Base-by-base conservation (phyloP, 2,888 invertebrate genomes). In the Colostygia pectinataria region DNA sequence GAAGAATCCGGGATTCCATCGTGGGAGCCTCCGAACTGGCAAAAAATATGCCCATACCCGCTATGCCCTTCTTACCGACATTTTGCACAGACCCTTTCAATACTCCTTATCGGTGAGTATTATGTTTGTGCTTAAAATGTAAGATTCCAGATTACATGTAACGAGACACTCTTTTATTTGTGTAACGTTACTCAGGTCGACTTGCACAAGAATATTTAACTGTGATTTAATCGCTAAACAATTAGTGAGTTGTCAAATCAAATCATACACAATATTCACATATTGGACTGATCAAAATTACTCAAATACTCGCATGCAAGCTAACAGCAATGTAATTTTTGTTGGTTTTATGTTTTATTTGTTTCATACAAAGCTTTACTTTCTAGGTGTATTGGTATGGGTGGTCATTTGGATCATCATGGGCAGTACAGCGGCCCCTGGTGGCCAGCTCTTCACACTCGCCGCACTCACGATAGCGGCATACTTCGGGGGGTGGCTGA, bases 41-140 rank as follows among this genome's bases (percentile, higher is more conserved):
- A 94, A 67, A 94, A 93, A 77, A 77, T 95, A 68, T 96, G 96
- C 76, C 96, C 96, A 0, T 95, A 95, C 68, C 96, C 96, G 12
- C 92, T 96, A 74, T 97, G 97, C 71, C 96, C 96, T 14, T 94
- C 96, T 0, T 96, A 95, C 81, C 91, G 97, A 58, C 95, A 95
- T 73, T 93, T 96, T 73, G 95, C 96, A n/a, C 92, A 96, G 65
- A 91, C 95, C 10, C 55, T 95, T 54, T 93, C 95, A 40, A 90
- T 96, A 42, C 88, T 94, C 59, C 77, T 96, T 40, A 93, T 97
- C 71, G 95, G 93, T 93, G 72, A 88, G 78, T 59, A 7, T 2
- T 3, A 10, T 41, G 9, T 5, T 20, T 20, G 6, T 1, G 3
- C 20, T 20, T 6, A 20, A 6, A 20, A 6, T 4, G 2, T 15